Evolutionary conservation across 2,888 invertebrate genomes (phyloP), one percentile per base, ranked within the genome.

Genomic region (Galerucella pusilla): DNA sequence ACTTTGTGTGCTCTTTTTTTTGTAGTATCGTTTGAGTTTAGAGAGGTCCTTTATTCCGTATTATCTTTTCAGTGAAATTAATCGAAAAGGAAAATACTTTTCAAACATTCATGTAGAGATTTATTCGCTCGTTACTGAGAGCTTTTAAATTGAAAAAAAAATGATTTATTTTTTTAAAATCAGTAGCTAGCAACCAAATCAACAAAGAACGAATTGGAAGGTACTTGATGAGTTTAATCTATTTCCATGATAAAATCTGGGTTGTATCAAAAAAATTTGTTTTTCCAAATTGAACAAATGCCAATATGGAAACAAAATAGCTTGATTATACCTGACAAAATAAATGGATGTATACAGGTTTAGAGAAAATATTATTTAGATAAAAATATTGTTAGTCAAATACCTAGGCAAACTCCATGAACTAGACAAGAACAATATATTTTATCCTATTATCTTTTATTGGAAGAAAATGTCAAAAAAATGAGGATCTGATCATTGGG

Each of bases 131-230:
- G 49, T 70, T 70, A 70, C 28, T n/a, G n/a, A 28, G 25, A 70
- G 25, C 61, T 16, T 63, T 20, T 61, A 25, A 70, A 70, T 70
- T 70, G 60, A 61, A 70, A 70, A 70, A 49, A 57, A 57, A 25
- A 52, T 42, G 3, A n/a, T 14, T 20, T 20, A 4, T 57, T 57
- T 16, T 57, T 10, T 9, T 20, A 20, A n/a, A 57, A 57, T 57
- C 57, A 16, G 57, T 57, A 20, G n/a, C 57, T 57, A 20, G n/a
- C 57, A 57, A 20, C n/a, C 57, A 16, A 20, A 57, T 20, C 20
- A 57, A 57, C 57, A 57, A 57, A 2, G 1, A 2, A 57, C 16
- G 20, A 57, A 16, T 57, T 57, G 9, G 20, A 57, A 57, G 54
- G 10, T 7, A 57, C 25, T 57, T 14, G n/a, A 42, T 49, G n/a